These are phyloP conservation scores for Sclerodermus sp. DNA, from an alignment of 2,888 invertebrate species.

Conservation along the genomic window DNA sequence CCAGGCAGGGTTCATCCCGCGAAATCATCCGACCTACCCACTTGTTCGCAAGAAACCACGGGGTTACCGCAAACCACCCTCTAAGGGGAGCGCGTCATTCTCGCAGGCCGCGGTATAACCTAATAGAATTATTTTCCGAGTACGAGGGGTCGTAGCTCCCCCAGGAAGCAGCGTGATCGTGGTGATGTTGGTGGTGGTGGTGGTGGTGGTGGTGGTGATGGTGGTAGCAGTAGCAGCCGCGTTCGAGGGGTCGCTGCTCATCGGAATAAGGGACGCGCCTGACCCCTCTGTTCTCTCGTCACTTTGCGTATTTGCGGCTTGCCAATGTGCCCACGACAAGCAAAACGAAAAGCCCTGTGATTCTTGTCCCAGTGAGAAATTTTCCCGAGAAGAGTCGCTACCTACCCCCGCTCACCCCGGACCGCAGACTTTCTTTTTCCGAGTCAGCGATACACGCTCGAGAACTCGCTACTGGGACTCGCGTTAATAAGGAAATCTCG, in stretches of 20 bases:
- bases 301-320: constrained; percentile 20
- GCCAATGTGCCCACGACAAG: neutral
- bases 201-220: no score
- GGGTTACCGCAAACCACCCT: constrained; percentile 11
- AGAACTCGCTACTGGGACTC: no score
- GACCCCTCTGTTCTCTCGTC: constrained; percentile 15
- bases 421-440: no score
- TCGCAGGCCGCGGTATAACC: constrained; percentile 42
- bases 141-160: constrained; percentile 38
- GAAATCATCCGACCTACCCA: constrained; percentile 15
- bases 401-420: no score
- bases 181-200: no score
- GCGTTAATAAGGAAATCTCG: no score
- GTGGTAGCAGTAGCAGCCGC: constrained; percentile 6
- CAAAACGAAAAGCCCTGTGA: neutral
- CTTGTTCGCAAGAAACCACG: constrained; percentile 14
- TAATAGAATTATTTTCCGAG: constrained; percentile 52
- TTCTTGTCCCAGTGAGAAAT: neutral
- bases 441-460: no score
- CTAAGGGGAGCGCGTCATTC: constrained; percentile 22
- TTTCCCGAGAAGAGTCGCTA: no score
- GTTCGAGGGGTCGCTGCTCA: constrained; percentile 31
- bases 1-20: constrained; percentile 19
- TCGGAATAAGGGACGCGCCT: constrained; percentile 22
- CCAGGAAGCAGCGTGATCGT: no score